Percentiles rank a stretch among this genome's conserved stretches.
phyloP scores from a whole-genome alignment of 2,888 invertebrate genomes.

The Bombylius major region DNA sequence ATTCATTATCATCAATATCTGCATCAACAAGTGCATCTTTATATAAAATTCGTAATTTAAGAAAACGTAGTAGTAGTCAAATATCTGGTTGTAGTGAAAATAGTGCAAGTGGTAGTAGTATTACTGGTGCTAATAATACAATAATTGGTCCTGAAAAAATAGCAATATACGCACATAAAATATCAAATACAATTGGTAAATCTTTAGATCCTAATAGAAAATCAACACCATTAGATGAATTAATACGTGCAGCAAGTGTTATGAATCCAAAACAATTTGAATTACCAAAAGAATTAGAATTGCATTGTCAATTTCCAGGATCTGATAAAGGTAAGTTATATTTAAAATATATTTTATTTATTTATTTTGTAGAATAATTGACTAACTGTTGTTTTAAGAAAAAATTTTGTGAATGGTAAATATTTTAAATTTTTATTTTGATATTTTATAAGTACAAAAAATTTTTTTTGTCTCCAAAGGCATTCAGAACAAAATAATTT shows the following conservation, averaged over 20 bases:
- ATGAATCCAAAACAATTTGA: constrained; percentile 87
- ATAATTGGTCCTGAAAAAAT: constrained; percentile 22
- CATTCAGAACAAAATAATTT: no score
- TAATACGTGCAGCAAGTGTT: constrained; percentile 69
- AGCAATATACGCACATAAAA: constrained; percentile 16
- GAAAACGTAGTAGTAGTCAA: constrained; percentile 32
- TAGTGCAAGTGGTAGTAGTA: constrained; percentile 10
- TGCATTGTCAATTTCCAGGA: constrained; percentile 68
- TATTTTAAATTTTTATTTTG: no score
- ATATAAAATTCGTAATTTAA: constrained; percentile 35
- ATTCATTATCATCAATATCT: constrained; percentile 19
- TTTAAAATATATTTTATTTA: constrained; percentile 12
- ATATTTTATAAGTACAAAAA: no score
- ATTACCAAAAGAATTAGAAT: constrained; percentile 65
- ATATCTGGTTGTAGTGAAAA: constrained; percentile 28
- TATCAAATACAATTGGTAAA: constrained; percentile 28
- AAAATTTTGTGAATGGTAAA: no score
- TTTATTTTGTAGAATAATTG: constrained; percentile 4
- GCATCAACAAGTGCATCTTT: constrained; percentile 21
- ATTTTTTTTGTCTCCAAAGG: no score
- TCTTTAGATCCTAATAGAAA: constrained; percentile 34
- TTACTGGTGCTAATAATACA: background rate
- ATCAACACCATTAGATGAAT: constrained; percentile 55
- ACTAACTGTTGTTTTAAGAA: no score
- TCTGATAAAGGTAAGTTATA: constrained; percentile 54